Conservation (phyloP, 2,113 vertebrate species). For the Oceanodroma tethys region DNA sequence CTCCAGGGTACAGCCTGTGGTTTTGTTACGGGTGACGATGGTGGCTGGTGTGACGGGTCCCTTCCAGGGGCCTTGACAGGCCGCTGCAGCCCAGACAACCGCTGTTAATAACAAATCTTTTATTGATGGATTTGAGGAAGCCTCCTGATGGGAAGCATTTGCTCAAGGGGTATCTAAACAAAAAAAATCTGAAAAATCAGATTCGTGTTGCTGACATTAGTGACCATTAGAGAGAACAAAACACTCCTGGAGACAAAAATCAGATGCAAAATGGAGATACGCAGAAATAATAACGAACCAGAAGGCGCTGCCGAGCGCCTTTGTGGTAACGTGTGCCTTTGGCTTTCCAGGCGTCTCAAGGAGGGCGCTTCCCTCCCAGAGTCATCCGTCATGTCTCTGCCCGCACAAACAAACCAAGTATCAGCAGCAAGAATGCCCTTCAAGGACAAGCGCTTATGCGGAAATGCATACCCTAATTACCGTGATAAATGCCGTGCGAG, state of each 20-base stretch:
- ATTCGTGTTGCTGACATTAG: not conserved
- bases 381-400: not conserved
- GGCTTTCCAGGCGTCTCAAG: not conserved
- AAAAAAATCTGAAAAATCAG: not conserved
- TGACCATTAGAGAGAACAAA: not conserved
- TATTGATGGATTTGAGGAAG: not conserved
- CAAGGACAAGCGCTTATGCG: not conserved
- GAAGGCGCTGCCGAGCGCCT: not conserved
- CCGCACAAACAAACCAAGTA: not conserved
- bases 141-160: not conserved
- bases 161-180: not conserved
- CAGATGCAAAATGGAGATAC: not conserved
- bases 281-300: fast-evolving
- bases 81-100: not conserved
- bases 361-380: not conserved
- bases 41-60: not conserved
- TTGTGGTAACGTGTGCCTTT: fast-evolving
- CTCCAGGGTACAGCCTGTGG: not conserved
- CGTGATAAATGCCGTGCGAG: not conserved
- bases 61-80: not conserved
- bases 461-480: not conserved
- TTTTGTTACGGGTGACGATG: fast-evolving
- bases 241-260: not conserved
- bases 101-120: not conserved
- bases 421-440: not conserved